Evolutionary conservation across 2,888 invertebrate species (phyloP).

Genomic region (Oligia latruncula): DNA sequence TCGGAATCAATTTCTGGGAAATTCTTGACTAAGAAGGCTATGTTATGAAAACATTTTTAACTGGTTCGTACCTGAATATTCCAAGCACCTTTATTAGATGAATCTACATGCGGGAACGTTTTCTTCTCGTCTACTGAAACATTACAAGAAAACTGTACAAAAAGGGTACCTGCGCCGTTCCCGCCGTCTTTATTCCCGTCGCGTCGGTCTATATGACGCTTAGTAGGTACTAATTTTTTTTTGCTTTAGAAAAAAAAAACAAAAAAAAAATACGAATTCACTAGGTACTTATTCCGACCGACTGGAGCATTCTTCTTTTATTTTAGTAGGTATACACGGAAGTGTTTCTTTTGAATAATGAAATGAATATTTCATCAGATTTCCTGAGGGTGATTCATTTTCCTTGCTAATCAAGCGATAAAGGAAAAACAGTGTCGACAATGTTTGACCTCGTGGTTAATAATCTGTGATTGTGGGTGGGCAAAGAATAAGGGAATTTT

Average conservation of each 20-base stretch:
- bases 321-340: slow-evolving; percentile 2
- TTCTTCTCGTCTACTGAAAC: not conserved
- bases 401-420: slow-evolving; percentile 34
- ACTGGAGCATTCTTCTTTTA: slow-evolving; percentile 10
- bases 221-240: not conserved
- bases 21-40: not conserved
- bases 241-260: not conserved
- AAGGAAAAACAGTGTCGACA: slow-evolving; percentile 12
- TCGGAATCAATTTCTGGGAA: slow-evolving; percentile 37
- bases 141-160: not conserved
- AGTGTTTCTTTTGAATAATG: slow-evolving; percentile 31
- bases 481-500: not conserved
- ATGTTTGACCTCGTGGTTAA: not conserved
- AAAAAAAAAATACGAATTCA: not conserved
- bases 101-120: not conserved
- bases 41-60: slow-evolving; percentile 7
- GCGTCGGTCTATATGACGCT: not conserved
- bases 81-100: not conserved
- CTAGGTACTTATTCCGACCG: slow-evolving; percentile 3
- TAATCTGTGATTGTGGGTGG: not conserved
- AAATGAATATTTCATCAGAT: slow-evolving; percentile 51
- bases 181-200: not conserved
- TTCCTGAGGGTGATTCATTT: slow-evolving; percentile 8
- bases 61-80: not conserved
- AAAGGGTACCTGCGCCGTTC: not conserved